A percentile compares a stretch with the other conserved stretches of the same genome.
These are phyloP conservation scores for Elegia similella DNA, from an alignment of 2,888 invertebrate species.

Conservation along the genomic window DNA sequence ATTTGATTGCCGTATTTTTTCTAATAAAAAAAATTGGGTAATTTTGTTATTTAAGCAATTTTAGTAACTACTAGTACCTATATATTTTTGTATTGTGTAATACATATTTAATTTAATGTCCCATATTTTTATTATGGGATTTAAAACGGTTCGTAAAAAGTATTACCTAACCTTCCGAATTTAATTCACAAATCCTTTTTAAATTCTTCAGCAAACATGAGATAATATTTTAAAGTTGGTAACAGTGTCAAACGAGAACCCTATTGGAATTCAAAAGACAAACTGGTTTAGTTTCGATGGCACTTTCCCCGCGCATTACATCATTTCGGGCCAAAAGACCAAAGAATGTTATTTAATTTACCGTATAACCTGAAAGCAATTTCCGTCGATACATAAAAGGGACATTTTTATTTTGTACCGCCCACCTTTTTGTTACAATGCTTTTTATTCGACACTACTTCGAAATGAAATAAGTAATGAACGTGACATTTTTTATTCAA, in stretches of 20 bases:
- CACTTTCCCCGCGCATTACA: slow-evolving; percentile 49
- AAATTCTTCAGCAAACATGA: too few species aligned
- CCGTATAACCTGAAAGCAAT: background rate
- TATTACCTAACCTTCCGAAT: too few species aligned
- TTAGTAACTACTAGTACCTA: too few species aligned
- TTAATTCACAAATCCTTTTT: too few species aligned
- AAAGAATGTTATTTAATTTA: slow-evolving; percentile 26
- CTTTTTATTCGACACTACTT: background rate
- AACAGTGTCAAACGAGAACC: slow-evolving; percentile 25
- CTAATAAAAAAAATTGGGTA: background rate
- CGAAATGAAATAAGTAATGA: background rate
- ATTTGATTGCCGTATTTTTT: background rate
- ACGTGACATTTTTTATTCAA: background rate
- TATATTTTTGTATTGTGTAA: too few species aligned
- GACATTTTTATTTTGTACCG: background rate
- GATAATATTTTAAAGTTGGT: background rate
- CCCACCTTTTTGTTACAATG: background rate
- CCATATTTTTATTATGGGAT: too few species aligned
- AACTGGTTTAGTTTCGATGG: slow-evolving; percentile 27
- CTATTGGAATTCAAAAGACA: slow-evolving; percentile 28
- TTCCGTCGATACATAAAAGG: slow-evolving; percentile 9
- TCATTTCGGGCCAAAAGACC: slow-evolving; percentile 24
- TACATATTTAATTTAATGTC: too few species aligned
- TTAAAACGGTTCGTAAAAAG: too few species aligned
- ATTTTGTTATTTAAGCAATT: too few species aligned